A percentile compares a stretch with the other conserved stretches of the same genome.
Evolutionary conservation across 2,113 vertebrate genomes (phyloP).

Genomic region (Plecturocebus donacophilus): DNA sequence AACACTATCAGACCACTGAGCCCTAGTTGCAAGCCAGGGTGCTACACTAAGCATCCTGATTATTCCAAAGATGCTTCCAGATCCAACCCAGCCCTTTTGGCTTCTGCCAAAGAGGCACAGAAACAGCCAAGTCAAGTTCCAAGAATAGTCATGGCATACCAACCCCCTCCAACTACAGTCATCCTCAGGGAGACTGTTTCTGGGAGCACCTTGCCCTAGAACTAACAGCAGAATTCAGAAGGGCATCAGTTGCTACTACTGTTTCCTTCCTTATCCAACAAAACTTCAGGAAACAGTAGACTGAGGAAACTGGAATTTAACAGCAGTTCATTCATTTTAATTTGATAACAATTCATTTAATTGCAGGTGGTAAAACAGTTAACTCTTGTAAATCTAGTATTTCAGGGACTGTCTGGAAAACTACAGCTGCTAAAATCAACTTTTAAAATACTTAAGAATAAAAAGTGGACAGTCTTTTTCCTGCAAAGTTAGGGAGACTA

Average conservation of each 20-base stretch:
- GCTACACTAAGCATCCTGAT: conserved; percentile 55
- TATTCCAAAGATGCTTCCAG: conserved; percentile 70
- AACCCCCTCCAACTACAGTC: not conserved
- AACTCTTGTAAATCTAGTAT: not conserved
- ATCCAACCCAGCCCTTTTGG: conserved; percentile 57
- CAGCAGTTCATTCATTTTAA: conserved; percentile 27
- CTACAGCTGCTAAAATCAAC: not conserved
- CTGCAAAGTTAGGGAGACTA: not conserved
- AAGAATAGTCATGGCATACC: conserved; percentile 60
- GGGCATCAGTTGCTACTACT: not conserved
- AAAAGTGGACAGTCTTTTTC: not conserved
- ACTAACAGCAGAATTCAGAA: not conserved
- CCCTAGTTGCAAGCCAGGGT: not conserved
- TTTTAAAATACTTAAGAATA: conserved; percentile 30
- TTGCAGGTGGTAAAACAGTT: not conserved
- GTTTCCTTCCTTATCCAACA: not conserved
- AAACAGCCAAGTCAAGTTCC: conserved; percentile 54
- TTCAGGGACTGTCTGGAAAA: not conserved
- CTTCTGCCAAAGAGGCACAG: conserved; percentile 49
- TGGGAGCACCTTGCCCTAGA: not conserved
- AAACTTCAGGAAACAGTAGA: conserved; percentile 2
- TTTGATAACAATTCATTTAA: conserved; percentile 10
- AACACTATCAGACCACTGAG: not conserved
- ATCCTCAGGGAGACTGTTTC: not conserved
- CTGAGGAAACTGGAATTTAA: not conserved